Base-by-base conservation (phyloP, 2,888 invertebrate genomes). In the Flexamia atlantica region DNA sequence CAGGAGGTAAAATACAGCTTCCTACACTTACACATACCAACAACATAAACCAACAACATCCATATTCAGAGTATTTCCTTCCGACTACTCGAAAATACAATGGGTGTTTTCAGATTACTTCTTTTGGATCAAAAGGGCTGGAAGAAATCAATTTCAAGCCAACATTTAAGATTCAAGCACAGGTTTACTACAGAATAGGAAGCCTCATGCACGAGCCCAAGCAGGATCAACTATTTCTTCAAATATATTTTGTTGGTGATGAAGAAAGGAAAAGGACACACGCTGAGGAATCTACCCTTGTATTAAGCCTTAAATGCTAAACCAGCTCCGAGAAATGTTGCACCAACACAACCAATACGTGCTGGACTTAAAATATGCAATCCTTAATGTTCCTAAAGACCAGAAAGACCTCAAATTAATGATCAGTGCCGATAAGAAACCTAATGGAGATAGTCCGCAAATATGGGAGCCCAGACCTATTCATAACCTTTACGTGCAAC, bases 111-210 rank as follows among this genome's bases (percentile, higher is more conserved):
- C 82, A 84, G n/a, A 85, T 86, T 84, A 86, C 86, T 23, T 85
- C 84, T 25, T 81, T 86, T 82, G 85, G 85, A 32, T 68, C 84
- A n/a, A 53, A 53, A 14, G 57, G 84, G 64, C 36, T 85, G 25
- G 14, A 25, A 14, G 83, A 79, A 32, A 68, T 50, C 20, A 40
- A 46, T 36, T 85, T 84, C 42, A 84, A 74, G 79, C 82, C 84
- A 23, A 86, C 84, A 12, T 88, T 87, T 81, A 86, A 86, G 86
- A 83, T 88, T 20, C 81, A 85, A 82, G 85, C 87, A 10, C 86
- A 87, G 84, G 42, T 86, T 46, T 87, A 87, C 81, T 87, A 86
- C 81, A 10, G 74, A 10, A 81, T 83, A 81, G 87, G 87, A 40
- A 85, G 83, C 30, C 80, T 87, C 17, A 30, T 86, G 0, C 86